Base-by-base conservation (phyloP, 2,888 invertebrate genomes). In the Acanthosepion lycidas region DNA sequence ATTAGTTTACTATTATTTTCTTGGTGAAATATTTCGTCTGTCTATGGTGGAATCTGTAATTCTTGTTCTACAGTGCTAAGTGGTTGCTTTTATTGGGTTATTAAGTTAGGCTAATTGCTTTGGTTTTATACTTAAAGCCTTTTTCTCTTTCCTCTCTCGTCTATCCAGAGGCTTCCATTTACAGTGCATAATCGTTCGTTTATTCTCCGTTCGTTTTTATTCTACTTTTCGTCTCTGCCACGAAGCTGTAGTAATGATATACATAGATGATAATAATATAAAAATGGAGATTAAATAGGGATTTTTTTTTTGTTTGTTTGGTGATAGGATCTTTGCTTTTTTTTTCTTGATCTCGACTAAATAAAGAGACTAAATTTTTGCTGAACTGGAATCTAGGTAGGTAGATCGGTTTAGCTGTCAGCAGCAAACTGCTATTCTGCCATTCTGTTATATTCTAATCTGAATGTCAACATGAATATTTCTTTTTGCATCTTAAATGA, bases 371-470 rank as follows among this genome's bases (percentile, higher is more conserved):
- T 51, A 6, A 59, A 59, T 6, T 23, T 78, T 78, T 78, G 78
- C 78, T 78, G 78, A 78, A 78, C 78, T 78, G 5, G 78, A n/a
- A n/a, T 78, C 42, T 42, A 42, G 33, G 20, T 59, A 59, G 55
- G 55, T 59, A 59, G 59, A 20, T 23, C 2, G 59, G 59, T 59
- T 23, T 59, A 59, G 59, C 59, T 78, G 78, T n/a, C 9, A n/a
- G 78, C 78, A 78, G 78, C n/a, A 78, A 78, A 78, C n/a, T 78
- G 15, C 78, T n/a, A n/a, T 78, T 78, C n/a, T 78, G 78, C n/a
- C 12, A 78, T 78, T 78, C 78, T 78, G 78, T 78, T 8, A 78
- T n/a, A 78, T n/a, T 78, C 78, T 59, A 59, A 59, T 26, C 23
- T 59, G 59, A 59, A 78, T n/a, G 78, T 78, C 78, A 78, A 78